These are phyloP conservation scores for Dorcus hopei DNA, from an alignment of 2,888 invertebrate genomes.

Conservation along the genomic window DNA sequence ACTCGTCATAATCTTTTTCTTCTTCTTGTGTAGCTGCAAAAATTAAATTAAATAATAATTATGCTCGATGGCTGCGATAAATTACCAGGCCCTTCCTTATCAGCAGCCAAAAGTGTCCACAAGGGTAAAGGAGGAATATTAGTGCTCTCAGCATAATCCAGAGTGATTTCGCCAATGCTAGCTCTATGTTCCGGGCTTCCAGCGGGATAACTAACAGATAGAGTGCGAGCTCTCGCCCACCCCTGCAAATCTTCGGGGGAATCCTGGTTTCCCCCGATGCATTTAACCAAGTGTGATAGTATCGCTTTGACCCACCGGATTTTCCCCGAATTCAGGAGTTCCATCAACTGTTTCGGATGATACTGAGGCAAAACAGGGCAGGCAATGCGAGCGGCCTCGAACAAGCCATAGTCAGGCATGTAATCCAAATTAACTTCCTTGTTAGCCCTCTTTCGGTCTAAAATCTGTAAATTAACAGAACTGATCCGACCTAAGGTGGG, in stretches of 20 bases:
- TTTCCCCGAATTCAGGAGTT: conserved; percentile 95
- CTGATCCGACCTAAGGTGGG: conserved; percentile 80
- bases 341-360: conserved; percentile 98
- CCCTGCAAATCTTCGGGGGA: conserved; percentile 51
- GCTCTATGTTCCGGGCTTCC: conserved; percentile 78
- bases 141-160: conserved; percentile 93
- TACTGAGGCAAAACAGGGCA: conserved; percentile 98
- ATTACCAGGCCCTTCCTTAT: conserved; percentile 71
- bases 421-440: conserved; percentile 62
- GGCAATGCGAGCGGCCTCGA: conserved; percentile 95
- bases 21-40: conserved; percentile 48
- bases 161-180: conserved; percentile 82
- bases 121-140: conserved; percentile 97
- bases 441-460: conserved; percentile 63
- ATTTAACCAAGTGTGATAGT: conserved; percentile 91
- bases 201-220: conserved; percentile 82
- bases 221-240: conserved; percentile 85
- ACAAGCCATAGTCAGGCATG: conserved; percentile 91
- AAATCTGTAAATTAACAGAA: conserved; percentile 76
- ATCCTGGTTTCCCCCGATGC: conserved; percentile 54
- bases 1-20: conserved; percentile 77
- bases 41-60: not conserved
- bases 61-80: not conserved
- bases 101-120: conserved; percentile 93
- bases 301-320: conserved; percentile 98